Conservation (phyloP, 1,140 invertebrate species). For the Amphibalanus amphitrite region DNA sequence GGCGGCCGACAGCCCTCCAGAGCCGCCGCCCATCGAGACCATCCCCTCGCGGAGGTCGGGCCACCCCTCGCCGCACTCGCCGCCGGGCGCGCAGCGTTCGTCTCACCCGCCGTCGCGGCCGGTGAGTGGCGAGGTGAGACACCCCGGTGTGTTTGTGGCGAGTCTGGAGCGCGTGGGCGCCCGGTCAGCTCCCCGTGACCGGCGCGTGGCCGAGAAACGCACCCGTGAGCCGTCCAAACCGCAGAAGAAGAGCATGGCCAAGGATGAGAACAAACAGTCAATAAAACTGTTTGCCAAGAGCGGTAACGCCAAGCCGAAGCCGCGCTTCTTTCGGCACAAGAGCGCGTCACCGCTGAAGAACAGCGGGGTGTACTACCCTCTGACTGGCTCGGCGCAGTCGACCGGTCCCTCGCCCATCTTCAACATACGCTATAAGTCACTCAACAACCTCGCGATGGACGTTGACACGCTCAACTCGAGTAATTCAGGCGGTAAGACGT, state of each 20-base stretch:
- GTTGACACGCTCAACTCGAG: conserved; percentile 69
- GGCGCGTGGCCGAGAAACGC: conserved; percentile 2
- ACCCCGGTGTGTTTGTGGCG: not conserved
- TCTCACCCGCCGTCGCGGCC: not conserved
- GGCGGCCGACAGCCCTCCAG: conserved; percentile 43
- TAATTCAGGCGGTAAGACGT: conserved; percentile 65
- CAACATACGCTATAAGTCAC: conserved; percentile 62
- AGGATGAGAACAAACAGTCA: conserved; percentile 7
- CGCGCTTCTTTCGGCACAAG: conserved; percentile 34
- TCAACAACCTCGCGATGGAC: conserved; percentile 61
- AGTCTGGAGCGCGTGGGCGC: not conserved
- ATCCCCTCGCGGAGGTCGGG: conserved; percentile 50
- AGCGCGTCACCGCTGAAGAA: conserved; percentile 50
- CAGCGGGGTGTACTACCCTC: not conserved
- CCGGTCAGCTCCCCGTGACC: not conserved
- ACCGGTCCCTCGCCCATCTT: conserved; percentile 52
- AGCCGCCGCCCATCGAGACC: conserved; percentile 75
- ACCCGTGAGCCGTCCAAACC: conserved; percentile 3
- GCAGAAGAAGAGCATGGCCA: conserved; percentile 9
- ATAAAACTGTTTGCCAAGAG: conserved; percentile 18
- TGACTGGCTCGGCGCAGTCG: not conserved
- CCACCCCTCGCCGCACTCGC: not conserved
- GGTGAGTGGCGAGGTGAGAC: not conserved
- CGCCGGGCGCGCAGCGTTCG: not conserved
- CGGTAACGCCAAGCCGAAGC: conserved; percentile 15